Conservation (phyloP, 2,113 vertebrate genomes). For the Australoheros scitulus region DNA sequence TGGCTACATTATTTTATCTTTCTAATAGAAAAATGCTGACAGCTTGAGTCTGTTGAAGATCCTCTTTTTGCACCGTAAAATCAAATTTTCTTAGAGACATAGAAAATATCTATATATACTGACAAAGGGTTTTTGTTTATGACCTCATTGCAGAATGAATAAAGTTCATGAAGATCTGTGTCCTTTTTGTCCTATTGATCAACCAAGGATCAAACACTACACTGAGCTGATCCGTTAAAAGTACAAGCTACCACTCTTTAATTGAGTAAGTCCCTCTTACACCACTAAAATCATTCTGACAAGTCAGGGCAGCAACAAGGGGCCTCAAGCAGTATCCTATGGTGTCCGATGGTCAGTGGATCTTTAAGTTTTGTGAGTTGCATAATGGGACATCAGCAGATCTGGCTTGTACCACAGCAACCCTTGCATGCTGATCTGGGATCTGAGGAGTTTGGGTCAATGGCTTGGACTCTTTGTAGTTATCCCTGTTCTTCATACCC, state of each 20-base stretch:
- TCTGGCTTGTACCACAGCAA: too few species aligned
- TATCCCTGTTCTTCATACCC: neutral
- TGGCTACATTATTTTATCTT: neutral
- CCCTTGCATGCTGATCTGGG: neutral
- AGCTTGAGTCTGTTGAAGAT: neutral
- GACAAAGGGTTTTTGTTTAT: constrained; percentile 35
- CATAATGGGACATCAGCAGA: too few species aligned
- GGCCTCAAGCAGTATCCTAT: too few species aligned
- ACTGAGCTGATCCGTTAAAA: neutral
- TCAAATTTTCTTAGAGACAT: neutral
- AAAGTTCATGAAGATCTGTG: constrained; percentile 8
- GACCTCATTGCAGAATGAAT: constrained; percentile 32
- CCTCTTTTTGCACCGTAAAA: neutral
- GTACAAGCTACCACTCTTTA: neutral
- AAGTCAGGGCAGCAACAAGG: too few species aligned
- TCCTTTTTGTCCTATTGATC: neutral
- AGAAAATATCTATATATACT: neutral
- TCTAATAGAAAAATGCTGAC: neutral
- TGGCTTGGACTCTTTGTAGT: neutral
- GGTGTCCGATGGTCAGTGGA: too few species aligned
- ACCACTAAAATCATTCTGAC: too few species aligned
- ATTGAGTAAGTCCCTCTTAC: too few species aligned
- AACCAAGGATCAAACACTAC: neutral
- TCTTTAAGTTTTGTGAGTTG: too few species aligned
- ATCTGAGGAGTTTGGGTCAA: neutral